Base-by-base conservation (phyloP, 2,113 vertebrate species). In the Solea senegalensis region DNA sequence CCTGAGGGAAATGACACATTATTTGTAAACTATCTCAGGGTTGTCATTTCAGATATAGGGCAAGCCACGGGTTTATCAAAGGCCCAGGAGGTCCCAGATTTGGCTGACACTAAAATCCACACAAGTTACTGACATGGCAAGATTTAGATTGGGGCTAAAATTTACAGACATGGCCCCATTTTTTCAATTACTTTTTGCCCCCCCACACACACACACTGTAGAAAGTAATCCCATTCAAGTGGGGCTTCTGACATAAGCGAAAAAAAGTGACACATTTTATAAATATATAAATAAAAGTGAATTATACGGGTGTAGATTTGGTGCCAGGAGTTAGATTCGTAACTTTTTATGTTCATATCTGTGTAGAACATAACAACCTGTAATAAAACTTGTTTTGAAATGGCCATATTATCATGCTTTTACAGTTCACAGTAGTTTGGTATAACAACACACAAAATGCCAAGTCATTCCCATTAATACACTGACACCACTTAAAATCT, bases 11-110 rank as follows among this genome's bases (percentile, higher is more conserved):
- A 57, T 63, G 27, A 68, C 69, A 72, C 43, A 39, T 71, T 76
- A 72, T 84, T 78, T 79, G 16, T 76, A 79, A 81, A 73, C 72
- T 60, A 77, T 78, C 74, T 81, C 51, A 39, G 63, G 48, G 65
- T 66, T 79, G 79, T 81, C 69, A 40, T 44, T 78, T 65, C 10
- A 10, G 72, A 80, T 21, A 80, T 16, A 44, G 74, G 57, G n/a
- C 68, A 9, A 5, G 61, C 43, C 16, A 28, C 43, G 65, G 69
- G 63, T 72, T 76, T 73, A 71, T 67, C 60, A 21, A 54, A 14
- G 63, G 55, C 8, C n/a, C 45, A 5, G 48, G 49, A 70, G 73
- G 65, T 74, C 72, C 55, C 34, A 48, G 34, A 71, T 72, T 57
- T 72, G 53, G 41, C 28, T 15, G 12, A 26, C 16, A 7, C 53